Percentiles rank a stretch among this genome's conserved stretches.
phyloP scores from a whole-genome alignment of 2,888 invertebrate genomes.

The Germaria angustata region DNA sequence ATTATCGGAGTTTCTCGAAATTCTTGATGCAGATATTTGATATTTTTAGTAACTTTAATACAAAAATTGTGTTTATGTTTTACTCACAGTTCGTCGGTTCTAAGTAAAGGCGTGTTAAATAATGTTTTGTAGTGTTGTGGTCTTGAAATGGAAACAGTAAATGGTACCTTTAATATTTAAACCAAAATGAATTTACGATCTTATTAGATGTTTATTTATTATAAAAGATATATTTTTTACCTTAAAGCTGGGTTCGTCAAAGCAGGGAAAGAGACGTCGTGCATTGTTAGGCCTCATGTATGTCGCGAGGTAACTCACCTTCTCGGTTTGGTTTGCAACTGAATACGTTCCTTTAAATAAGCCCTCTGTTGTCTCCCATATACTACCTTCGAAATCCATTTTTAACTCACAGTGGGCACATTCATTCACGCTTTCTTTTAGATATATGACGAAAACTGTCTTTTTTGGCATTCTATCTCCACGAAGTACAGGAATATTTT shows the following conservation, averaged over 20 bases:
- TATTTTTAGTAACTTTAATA: not conserved
- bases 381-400: conserved; percentile 84
- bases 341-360: conserved; percentile 85
- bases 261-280: conserved; percentile 89
- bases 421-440: conserved; percentile 82
- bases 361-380: conserved; percentile 85
- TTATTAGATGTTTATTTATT: not conserved
- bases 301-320: conserved; percentile 83
- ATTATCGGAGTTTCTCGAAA: conserved; percentile 4
- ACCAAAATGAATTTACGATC: not conserved
- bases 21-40: not conserved
- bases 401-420: conserved; percentile 83
- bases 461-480: conserved; percentile 83
- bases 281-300: conserved; percentile 87
- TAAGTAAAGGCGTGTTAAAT: conserved; percentile 84
- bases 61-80: not conserved
- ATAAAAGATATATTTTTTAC: conserved; percentile 79
- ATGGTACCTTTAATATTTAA: conserved; percentile 85
- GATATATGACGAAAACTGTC: conserved; percentile 83
- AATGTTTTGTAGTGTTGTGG: conserved; percentile 82
- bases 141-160: conserved; percentile 84
- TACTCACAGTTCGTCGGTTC: conserved; percentile 83
- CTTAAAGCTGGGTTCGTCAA: conserved; percentile 89
- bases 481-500: conserved; percentile 75
- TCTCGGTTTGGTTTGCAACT: conserved; percentile 78